Evolutionary conservation across 2,797 vertebrate genomes (phyloP), one percentile per base, ranked within the genome.

Genomic region (Diglossa cyanea): DNA sequence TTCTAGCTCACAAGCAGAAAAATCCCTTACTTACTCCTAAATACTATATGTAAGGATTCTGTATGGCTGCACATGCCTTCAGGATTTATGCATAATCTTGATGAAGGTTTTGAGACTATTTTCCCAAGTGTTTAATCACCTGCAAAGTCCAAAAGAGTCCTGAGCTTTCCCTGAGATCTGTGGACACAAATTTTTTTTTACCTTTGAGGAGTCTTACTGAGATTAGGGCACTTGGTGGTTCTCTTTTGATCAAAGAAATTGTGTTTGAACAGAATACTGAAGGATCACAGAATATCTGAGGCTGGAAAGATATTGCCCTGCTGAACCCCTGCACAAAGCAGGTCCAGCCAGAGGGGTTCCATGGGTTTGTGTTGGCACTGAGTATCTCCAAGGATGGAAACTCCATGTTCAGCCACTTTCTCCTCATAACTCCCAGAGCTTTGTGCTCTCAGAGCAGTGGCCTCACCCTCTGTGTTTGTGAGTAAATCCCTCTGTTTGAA

Each of bases 311-410:
- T 5, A 13, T 5, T 42, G 25, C 30, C 28, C 20, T 24, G 9
- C 3, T 11, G 37, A 63, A 37, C 6, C 5, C 26, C 17, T 13
- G 30, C 24, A 25, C 28, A 50, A 61, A 86, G 30, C 63, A 39
- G 15, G 10, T 50, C 65, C 44, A 48, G 48, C 23, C 50, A n/a
- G 37, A 83, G 61, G 21, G 47, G 31, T 80, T 53, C 16, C 53
- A 7, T 0, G 1, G 17, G 18, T 31, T 26, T 9, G 0, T 74
- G 25, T 33, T 62, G 57, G 31, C 61, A 17, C 0, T 60, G 62
- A 67, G 0, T 17, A 30, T 63, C 68, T 83, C 39, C 20, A 63
- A 8, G 86, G 47, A 26, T 57, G 53, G 40, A 60, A 71, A 37
- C 14, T 63, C 55, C 5, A 7, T 2, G 13, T 58, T 67, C 51